Evolutionary conservation across 2,888 invertebrate species (phyloP), one percentile per base, ranked within the genome.

Genomic region (Ditula angustiorana): DNA sequence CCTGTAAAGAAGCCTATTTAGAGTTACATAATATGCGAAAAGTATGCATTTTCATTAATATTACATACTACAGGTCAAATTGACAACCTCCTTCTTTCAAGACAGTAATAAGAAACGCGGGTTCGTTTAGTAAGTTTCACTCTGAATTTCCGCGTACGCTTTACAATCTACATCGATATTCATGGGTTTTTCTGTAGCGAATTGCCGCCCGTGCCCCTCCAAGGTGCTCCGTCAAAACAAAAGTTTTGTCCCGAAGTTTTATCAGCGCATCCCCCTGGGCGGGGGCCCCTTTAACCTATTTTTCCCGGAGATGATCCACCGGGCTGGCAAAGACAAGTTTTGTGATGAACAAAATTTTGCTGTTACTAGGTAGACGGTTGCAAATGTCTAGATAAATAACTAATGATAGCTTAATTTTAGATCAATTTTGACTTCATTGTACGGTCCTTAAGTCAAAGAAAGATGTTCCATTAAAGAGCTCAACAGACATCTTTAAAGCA

Each of bases 211-310:
- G 70, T 73, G 71, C 71, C 73, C 67, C 70, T 69, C 77, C 76
- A 83, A 88, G 90, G 89, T 89, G 85, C 85, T 87, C 70, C 69
- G 71, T 71, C 92, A 87, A 91, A 92, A 92, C 90, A 92, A 91
- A 90, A 92, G 90, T 91, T 92, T 81, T 73, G 75, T 71, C 66
- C 71, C 78, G 71, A 86, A 91, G 85, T 90, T 92, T 91, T 90
- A 90, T 89, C 88, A 87, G 82, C 80, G 83, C 41, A 78, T 73
- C 74, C 81, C 85, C 83, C 79, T 71, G 76, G 80, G 79, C 74
- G 74, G 80, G 83, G 81, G 81, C 79, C 80, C 86, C 84, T 85
- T 79, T 92, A 91, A 92, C 92, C 92, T 88, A 91, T 90, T 91
- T 91, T 82, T 82, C 71, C 81, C 73, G 71, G 79, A 84, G 88